Evolutionary conservation across 2,888 invertebrate species (phyloP), one percentile per base, ranked within the genome.

Genomic region (Spilarctia lutea): DNA sequence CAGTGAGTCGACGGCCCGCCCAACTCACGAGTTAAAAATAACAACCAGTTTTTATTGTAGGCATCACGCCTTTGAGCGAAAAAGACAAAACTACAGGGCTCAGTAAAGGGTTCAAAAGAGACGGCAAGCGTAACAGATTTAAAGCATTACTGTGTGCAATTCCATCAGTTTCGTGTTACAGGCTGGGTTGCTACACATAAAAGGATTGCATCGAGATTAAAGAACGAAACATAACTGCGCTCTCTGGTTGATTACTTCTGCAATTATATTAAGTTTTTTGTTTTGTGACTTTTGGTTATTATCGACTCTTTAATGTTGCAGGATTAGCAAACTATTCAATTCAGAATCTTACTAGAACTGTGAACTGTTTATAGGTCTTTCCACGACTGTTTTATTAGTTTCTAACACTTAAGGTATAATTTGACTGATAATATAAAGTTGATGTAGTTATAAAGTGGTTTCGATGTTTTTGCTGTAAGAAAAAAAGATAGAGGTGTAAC

Each of bases 31-130:
- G 94, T 94, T 95, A 95, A 95, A 95, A 95, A 95, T 95, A 95
- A 94, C 94, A 93, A 94, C 94, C 94, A 93, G 94, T 95, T 95
- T 94, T 94, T 94, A 93, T 93, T 94, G 92, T 93, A 91, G 89
- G 89, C 89, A 92, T 88, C 93, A 91, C 92, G 91, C 90, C 89
- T 91, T 87, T 79, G 94, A 88, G 93, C 88, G 92, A 95, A 88
- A 94, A 92, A 91, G 94, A 94, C 88, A 86, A 91, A 89, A 84
- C 88, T 89, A 94, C 90, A 91, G 91, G 90, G 90, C 89, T 87
- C 82, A 76, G 78, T 81, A 75, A 86, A 90, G 89, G 88, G 91
- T 90, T 89, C 79, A 93, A 94, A 83, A 90, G 93, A 92, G 94
- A 95, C 88, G 86, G 88, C 85, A 72, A 91, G 91, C 92, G 91